phyloP scores from a whole-genome alignment of 2,113 vertebrate genomes.

The Pangasianodon gigas region DNA sequence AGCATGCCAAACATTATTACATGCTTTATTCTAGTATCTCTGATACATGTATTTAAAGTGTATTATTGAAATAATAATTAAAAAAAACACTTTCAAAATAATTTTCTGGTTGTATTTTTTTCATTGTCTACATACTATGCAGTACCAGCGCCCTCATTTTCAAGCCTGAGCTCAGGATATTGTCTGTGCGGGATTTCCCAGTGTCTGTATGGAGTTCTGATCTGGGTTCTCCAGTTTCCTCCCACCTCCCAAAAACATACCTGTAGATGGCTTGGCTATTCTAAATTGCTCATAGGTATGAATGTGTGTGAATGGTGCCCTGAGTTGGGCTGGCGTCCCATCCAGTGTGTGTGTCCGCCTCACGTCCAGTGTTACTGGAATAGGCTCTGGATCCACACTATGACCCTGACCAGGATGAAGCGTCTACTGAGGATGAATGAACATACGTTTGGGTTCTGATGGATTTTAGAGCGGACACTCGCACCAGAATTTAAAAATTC shows the following conservation, averaged over 20 bases:
- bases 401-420: not conserved
- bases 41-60: not conserved
- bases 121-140: not conserved
- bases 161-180: not conserved
- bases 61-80: no score
- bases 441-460: not conserved
- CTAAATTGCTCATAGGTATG: not conserved
- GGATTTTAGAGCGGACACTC: not conserved
- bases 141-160: not conserved
- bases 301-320: not conserved
- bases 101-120: not conserved
- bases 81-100: not conserved
- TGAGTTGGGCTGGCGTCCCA: not conserved
- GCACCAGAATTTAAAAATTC: not conserved
- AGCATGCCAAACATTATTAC: not conserved
- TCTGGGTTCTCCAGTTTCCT: not conserved
- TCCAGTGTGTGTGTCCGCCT: not conserved
- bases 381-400: not conserved
- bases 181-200: not conserved
- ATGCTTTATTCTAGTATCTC: not conserved
- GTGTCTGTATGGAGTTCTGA: not conserved
- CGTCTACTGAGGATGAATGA: not conserved
- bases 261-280: not conserved
- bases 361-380: not conserved
- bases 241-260: not conserved